These are phyloP conservation scores for Meriones unguiculatus DNA, from an alignment of 2,113 vertebrate species.

Conservation along the genomic window DNA sequence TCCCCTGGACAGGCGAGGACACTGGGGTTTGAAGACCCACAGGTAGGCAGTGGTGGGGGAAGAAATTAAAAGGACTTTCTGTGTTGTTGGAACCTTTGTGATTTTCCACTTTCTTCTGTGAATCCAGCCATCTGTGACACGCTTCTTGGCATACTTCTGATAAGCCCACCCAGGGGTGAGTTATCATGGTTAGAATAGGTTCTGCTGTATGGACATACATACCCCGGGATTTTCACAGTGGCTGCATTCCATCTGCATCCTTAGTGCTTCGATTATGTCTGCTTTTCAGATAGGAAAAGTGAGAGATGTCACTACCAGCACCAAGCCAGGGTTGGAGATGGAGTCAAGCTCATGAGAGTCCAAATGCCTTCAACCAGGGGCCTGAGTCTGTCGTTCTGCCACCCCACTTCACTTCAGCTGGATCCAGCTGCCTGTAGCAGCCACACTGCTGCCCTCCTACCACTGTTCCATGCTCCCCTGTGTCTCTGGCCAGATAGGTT, in stretches of 20 bases:
- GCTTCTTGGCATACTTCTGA: not conserved
- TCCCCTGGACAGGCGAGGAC: not conserved
- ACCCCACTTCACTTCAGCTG: not conserved
- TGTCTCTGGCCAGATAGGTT: not conserved
- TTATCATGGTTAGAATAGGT: not conserved
- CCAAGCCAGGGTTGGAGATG: not conserved
- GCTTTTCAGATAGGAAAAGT: not conserved
- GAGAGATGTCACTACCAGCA: not conserved
- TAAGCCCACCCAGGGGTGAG: not conserved
- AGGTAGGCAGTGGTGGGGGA: not conserved
- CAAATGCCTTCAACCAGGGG: not conserved
- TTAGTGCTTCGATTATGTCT: not conserved
- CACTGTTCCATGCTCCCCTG: fast-evolving
- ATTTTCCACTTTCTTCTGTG: not conserved
- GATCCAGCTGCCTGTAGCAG: not conserved
- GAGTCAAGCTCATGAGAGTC: not conserved
- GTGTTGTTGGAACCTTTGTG: not conserved
- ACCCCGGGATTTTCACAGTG: not conserved
- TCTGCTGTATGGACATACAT: not conserved
- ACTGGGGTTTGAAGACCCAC: not conserved
- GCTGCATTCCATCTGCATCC: not conserved
- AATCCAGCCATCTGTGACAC: not conserved
- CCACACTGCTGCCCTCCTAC: not conserved
- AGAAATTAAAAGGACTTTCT: not conserved
- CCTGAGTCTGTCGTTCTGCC: not conserved